Evolutionary conservation across 2,797 vertebrate species (phyloP).

Genomic region (Hippoglossus hippoglossus): DNA sequence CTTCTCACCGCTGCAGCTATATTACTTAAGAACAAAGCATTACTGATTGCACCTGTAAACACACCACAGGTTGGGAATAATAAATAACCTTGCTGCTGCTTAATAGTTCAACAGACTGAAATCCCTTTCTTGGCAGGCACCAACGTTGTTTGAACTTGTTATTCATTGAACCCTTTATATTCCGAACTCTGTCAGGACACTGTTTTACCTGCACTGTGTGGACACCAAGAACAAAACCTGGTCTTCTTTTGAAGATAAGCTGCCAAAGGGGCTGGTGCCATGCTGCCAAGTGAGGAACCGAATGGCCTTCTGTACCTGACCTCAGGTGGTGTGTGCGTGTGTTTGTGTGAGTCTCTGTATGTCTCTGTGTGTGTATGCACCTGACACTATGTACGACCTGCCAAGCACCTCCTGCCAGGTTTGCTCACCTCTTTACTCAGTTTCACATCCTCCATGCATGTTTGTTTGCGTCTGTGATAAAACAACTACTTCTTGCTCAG

Average conservation of each 20-base stretch:
- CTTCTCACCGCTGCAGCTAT: neutral
- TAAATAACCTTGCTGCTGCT: neutral
- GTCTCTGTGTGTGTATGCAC: constrained; percentile 20
- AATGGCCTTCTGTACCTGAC: constrained; percentile 50
- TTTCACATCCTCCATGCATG: neutral
- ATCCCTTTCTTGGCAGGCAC: constrained; percentile 4
- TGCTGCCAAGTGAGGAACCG: constrained; percentile 80
- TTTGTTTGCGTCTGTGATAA: neutral
- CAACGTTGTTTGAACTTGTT: neutral
- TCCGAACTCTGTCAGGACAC: constrained; percentile 75
- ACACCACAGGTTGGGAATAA: neutral
- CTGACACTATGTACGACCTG: constrained; percentile 29
- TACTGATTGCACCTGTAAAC: neutral
- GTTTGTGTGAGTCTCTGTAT: constrained; percentile 27
- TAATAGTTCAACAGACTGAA: constrained; percentile 27
- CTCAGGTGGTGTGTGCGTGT: constrained; percentile 37
- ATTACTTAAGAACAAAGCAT: neutral
- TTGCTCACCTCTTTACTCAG: constrained; percentile 15
- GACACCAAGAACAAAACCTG: constrained; percentile 83
- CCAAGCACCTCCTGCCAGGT: constrained; percentile 51
- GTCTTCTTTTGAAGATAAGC: constrained; percentile 84
- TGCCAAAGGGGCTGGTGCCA: constrained; percentile 84
- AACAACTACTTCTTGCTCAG: neutral
- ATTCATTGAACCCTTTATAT: constrained; percentile 13
- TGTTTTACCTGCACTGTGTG: constrained; percentile 81